Evolutionary conservation across 2,888 invertebrate genomes (phyloP), one percentile per base, ranked within the genome.

Genomic region (Oscheius onirici): DNA sequence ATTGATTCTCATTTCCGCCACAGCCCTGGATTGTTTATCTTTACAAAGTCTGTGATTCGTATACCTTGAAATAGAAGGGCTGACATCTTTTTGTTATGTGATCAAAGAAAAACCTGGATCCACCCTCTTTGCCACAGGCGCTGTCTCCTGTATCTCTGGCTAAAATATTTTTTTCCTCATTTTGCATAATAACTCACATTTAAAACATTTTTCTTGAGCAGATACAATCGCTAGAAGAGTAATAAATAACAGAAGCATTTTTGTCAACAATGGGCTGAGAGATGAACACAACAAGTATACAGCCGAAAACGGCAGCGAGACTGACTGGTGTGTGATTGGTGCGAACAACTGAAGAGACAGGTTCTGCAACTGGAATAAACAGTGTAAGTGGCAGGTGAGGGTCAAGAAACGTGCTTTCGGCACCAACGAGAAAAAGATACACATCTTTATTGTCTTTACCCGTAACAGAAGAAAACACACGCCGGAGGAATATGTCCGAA

Each of bases 51-150:
- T n/a, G n/a, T 43, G 6, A 3, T 0, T 8, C 3, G 8, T 3
- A 26, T 34, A 78, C 83, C 71, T 79, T 78, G 76, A 83, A 86
- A 22, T 76, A 80, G 74, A 86, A 86, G 1, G 86, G 86, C 70
- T 86, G 86, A 58, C 86, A 86, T 11, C 76, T 76, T 51, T 78
- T 70, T 2, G 84, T 84, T 13, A 72, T 70, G 40, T 71, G 78
- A 65, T 86, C 85, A 71, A 81, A 86, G 71, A 79, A 86, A 72
- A 86, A 86, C 6, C 75, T 70, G 8, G 76, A 75, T 1, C 77
- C 81, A 13, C 81, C 83, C 10, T 73, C 28, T 58, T 74, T 63
- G n/a, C 80, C 80, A 68, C 86, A 86, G 24, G 57, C 72, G 20
- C 40, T 55, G 49, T 83, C 80, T 24, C 84, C 84, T n/a, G 76